Conservation (phyloP, 1,140 invertebrate species). For the Papilio machaon region DNA sequence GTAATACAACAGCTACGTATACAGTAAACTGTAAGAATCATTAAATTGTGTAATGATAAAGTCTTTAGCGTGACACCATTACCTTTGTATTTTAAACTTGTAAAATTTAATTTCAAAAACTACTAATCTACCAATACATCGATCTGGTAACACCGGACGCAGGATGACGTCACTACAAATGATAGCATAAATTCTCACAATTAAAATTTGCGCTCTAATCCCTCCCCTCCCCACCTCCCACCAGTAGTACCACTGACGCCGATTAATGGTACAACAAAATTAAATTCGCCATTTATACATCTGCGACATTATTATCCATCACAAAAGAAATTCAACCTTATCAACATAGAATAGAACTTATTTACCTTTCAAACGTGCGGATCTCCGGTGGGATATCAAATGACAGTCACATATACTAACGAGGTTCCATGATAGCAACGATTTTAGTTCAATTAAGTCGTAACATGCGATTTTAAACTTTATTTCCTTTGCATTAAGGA, state of each 20-base stretch:
- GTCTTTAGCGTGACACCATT: no score
- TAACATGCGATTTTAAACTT: conserved; percentile 49
- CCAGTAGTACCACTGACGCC: conserved; percentile 55
- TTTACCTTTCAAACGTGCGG: conserved; percentile 39
- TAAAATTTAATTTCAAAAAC: background rate
- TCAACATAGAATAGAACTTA: conserved; percentile 55
- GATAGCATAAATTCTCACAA: conserved; percentile 59
- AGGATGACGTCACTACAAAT: conserved; percentile 40
- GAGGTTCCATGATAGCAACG: conserved; percentile 67
- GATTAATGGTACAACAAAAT: conserved; percentile 75
- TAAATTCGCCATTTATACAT: conserved; percentile 73
- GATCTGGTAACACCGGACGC: conserved; percentile 11
- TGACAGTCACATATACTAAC: conserved; percentile 76
- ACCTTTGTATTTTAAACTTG: no score
- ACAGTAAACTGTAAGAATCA: no score
- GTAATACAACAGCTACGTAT: no score
- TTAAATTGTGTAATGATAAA: no score
- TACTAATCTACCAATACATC: conserved; percentile 27
- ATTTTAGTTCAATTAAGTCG: conserved; percentile 52
- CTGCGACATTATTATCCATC: conserved; percentile 46
- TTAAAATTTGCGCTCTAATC: conserved; percentile 70
- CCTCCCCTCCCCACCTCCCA: conserved; percentile 43
- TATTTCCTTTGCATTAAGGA: conserved; percentile 44
- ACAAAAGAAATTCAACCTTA: conserved; percentile 55
- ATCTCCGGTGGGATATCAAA: conserved; percentile 66